Percentiles rank a stretch among this genome's conserved stretches.
These are phyloP conservation scores for Copidosoma floridanum DNA, from an alignment of 1,140 invertebrate genomes.

Conservation along the genomic window DNA sequence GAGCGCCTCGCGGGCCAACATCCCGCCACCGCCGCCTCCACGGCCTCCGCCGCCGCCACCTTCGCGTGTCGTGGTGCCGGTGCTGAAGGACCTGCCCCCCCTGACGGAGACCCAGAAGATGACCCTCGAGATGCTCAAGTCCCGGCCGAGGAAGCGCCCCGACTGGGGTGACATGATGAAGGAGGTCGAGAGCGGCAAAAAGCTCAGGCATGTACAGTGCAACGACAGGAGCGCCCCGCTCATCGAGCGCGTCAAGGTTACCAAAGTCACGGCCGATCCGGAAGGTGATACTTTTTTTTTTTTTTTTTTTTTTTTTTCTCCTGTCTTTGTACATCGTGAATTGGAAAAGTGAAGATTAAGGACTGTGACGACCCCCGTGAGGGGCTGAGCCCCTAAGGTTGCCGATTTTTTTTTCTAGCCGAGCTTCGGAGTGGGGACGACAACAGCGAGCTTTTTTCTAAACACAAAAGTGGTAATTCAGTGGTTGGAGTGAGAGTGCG, in stretches of 20 bases:
- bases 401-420: no score
- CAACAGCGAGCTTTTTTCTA: no score
- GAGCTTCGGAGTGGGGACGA: no score
- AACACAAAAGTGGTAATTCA: no score
- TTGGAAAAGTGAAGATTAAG: no score
- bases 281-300: conserved; percentile 60
- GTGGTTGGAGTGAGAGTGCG: no score
- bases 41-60: conserved; percentile 73
- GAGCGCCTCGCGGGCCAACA: conserved; percentile 51
- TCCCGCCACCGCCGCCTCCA: conserved; percentile 64
- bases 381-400: no score
- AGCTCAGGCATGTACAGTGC: conserved; percentile 76
- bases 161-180: conserved; percentile 90
- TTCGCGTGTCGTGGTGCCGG: conserved; percentile 43
- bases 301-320: no score
- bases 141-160: conserved; percentile 74
- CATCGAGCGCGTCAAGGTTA: conserved; percentile 56
- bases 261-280: conserved; percentile 58
- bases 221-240: conserved; percentile 73
- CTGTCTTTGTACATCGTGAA: no score
- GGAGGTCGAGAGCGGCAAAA: conserved; percentile 77
- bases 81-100: conserved; percentile 53
- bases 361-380: no score
- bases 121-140: conserved; percentile 65
- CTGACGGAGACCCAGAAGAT: conserved; percentile 59